Evolutionary conservation across 2,888 invertebrate genomes (phyloP), one percentile per base, ranked within the genome.

Genomic region (Athrips mouffetella): DNA sequence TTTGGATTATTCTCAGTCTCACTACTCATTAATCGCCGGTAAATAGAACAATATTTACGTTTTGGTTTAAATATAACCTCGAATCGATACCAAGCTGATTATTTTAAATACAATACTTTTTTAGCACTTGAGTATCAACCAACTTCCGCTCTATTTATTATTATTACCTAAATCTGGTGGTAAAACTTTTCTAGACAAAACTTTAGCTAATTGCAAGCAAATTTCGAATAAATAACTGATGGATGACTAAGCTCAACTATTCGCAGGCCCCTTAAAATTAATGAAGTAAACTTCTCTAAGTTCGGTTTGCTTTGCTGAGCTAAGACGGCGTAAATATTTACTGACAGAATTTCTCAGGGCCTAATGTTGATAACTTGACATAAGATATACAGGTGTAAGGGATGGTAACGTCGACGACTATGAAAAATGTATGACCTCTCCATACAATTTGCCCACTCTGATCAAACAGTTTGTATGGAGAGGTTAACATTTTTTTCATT

Each of bases 291-390:
- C 53, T 53, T 35, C 30, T 6, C 40, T 6, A 45, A 55, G 57
- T 59, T 45, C 59, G 58, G 58, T 58, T 65, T 57, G 58, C 45
- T 21, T 21, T 41, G 41, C 57, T 56, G 54, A 58, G 48, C 49
- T 44, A 51, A 52, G 40, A 48, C 48, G 31, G 48, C 35, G 58
- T 63, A 62, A 63, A 67, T 63, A 63, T 70, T 70, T 61, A 55
- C 52, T 20, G 44, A 40, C 44, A 45, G 50, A 52, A 58, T 58
- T 63, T 60, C 62, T 54, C 58, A 58, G 30, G 52, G 25, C 18
- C 44, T 45, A 45, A 40, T 40, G 31, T 6, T 39, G 49, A 45
- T 48, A 45, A 49, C 39, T 11, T 40, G 8, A 21, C 10, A 15
- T 48, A 30, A 47, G 10, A 10, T 10, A 27, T 27, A 2, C 8